Percentiles rank a stretch among this genome's conserved stretches.
phyloP scores from a whole-genome alignment of 2,113 vertebrate species.

The Dermatemys mawii region DNA sequence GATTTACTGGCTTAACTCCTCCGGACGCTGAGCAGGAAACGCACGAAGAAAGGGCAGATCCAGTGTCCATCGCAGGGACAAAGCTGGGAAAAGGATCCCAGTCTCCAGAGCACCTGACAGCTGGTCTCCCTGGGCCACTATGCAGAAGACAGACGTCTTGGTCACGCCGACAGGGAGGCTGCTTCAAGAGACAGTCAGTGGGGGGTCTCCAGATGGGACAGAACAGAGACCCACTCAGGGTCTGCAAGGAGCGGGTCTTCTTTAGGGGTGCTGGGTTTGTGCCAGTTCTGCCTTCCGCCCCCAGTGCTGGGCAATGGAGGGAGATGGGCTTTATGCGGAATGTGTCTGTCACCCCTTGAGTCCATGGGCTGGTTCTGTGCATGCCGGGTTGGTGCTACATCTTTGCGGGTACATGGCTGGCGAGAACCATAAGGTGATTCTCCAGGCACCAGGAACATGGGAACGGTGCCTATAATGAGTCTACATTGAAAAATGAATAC shows the following conservation, averaged over 20 bases:
- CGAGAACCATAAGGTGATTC: background rate
- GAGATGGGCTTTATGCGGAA: background rate
- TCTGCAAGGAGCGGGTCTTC: background rate
- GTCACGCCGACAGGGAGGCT: background rate
- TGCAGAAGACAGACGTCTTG: too few relatives aligned
- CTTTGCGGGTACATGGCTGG: background rate
- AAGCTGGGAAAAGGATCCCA: too few relatives aligned
- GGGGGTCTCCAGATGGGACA: background rate
- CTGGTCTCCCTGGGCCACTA: background rate
- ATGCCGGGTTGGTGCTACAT: too few relatives aligned
- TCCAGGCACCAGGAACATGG: background rate
- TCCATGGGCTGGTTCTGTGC: background rate
- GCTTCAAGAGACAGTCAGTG: background rate
- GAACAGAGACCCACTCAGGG: fast-evolving
- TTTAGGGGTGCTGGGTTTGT: fast-evolving
- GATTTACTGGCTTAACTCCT: background rate
- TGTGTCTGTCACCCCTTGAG: too few relatives aligned
- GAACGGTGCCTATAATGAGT: background rate
- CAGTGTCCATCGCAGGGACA: too few relatives aligned
- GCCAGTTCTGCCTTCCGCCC: background rate
- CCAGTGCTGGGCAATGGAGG: too few relatives aligned
- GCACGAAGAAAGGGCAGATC: too few relatives aligned
- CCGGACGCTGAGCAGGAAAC: too few relatives aligned
- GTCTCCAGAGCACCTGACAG: background rate
- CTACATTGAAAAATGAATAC: background rate